phyloP scores from a whole-genome alignment of 2,888 invertebrate species.

The Mongoloraphidia duomilia region DNA sequence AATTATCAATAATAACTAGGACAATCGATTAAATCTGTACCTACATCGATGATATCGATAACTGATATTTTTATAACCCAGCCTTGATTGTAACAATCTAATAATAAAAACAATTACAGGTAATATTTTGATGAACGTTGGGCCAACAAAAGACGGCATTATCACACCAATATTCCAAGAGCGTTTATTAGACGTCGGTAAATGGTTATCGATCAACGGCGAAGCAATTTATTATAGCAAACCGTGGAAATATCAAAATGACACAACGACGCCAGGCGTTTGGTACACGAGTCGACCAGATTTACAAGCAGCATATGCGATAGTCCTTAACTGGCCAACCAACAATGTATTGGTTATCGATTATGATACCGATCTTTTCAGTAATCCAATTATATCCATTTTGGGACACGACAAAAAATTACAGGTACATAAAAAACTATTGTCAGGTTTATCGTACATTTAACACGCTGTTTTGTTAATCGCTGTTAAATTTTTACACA shows the following conservation, averaged over 20 bases:
- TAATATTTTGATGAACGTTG: slow-evolving; percentile 70
- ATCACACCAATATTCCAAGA: slow-evolving; percentile 80
- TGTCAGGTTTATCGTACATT: too few relatives aligned
- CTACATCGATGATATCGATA: too few relatives aligned
- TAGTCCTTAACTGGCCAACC: slow-evolving; percentile 54
- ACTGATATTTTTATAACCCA: too few relatives aligned
- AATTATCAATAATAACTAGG: too few relatives aligned
- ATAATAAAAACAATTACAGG: slow-evolving; percentile 31
- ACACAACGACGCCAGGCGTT: slow-evolving; percentile 46
- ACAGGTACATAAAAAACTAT: too few relatives aligned
- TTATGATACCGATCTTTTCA: not conserved
- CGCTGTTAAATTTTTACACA: too few relatives aligned
- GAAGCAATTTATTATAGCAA: slow-evolving; percentile 68
- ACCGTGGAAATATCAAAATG: slow-evolving; percentile 75
- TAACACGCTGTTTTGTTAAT: too few relatives aligned
- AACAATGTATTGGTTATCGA: slow-evolving; percentile 17
- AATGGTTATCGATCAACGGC: slow-evolving; percentile 72
- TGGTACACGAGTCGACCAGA: slow-evolving; percentile 52
- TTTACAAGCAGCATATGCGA: slow-evolving; percentile 44
- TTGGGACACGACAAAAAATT: too few relatives aligned
- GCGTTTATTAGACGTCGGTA: slow-evolving; percentile 59
- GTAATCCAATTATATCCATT: too few relatives aligned
- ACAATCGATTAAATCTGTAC: too few relatives aligned
- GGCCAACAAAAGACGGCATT: slow-evolving; percentile 79
- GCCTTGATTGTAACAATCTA: too few relatives aligned